phyloP scores from a whole-genome alignment of 2,113 vertebrate genomes.

The Antigone vipio region DNA sequence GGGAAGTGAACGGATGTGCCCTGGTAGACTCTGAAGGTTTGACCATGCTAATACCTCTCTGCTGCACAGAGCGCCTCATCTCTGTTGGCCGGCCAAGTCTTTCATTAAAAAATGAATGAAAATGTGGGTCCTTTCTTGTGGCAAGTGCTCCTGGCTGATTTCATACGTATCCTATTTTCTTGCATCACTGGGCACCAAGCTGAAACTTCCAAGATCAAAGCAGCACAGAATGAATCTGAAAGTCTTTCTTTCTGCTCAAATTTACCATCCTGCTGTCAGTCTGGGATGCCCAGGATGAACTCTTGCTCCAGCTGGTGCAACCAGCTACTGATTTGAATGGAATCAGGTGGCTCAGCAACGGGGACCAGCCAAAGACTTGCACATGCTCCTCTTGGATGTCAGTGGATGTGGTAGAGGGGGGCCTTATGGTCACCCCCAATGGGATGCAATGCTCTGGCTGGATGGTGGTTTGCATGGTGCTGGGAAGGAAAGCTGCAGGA shows the following conservation, averaged over 20 bases:
- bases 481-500: neutral
- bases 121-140: neutral
- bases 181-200: neutral
- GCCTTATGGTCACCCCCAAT: neutral
- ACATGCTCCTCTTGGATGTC: neutral
- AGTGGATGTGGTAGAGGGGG: neutral
- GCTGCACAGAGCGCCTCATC: neutral
- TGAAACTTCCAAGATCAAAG: constrained; percentile 31
- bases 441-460: neutral
- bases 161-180: neutral
- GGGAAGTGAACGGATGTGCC: neutral
- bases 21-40: neutral
- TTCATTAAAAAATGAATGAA: neutral
- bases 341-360: neutral
- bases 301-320: neutral
- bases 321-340: neutral
- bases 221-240: neutral
- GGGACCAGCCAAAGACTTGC: neutral
- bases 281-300: neutral
- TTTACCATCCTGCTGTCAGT: neutral
- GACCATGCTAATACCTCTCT: neutral
- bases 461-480: neutral
- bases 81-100: neutral
- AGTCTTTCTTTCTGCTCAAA: neutral
- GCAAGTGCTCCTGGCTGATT: neutral